Conservation (phyloP, 2,113 vertebrate genomes). For the Galemys pyrenaicus region DNA sequence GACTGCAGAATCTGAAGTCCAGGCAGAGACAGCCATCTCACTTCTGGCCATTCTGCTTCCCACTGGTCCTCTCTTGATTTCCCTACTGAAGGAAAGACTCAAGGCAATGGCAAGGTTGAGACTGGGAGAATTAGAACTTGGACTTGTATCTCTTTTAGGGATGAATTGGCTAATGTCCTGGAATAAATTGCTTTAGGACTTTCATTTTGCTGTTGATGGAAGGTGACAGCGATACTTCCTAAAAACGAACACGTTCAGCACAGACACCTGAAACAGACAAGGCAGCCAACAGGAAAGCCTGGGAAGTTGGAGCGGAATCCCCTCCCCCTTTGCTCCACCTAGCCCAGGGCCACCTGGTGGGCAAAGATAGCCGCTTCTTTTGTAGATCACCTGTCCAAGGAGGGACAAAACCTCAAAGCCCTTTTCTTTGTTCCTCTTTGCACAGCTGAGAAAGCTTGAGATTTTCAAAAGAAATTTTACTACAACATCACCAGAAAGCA, state of each 20-base stretch:
- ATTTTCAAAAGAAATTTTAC: slow-evolving; percentile 65
- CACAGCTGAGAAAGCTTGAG: slow-evolving; percentile 60
- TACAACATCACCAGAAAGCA: slow-evolving; percentile 33
- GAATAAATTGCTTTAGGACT: not conserved
- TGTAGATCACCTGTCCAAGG: slow-evolving; percentile 14
- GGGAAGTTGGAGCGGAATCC: fast-evolving
- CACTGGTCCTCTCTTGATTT: not conserved
- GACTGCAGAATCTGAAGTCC: no score
- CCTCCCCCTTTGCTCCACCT: not conserved
- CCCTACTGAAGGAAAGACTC: not conserved
- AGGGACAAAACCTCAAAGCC: not conserved
- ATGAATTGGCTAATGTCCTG: not conserved
- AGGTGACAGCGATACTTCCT: fast-evolving
- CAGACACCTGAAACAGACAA: not conserved
- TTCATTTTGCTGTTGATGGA: not conserved
- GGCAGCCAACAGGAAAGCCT: not conserved
- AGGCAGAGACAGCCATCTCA: fast-evolving
- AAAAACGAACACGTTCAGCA: not conserved
- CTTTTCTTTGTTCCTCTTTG: slow-evolving; percentile 42
- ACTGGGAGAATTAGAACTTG: not conserved
- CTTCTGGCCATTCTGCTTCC: no score
- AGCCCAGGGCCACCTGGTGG: no score
- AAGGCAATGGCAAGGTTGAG: fast-evolving
- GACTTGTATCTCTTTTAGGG: not conserved
- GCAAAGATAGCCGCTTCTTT: not conserved